Percentiles rank a stretch among this genome's conserved stretches.
phyloP scores from a whole-genome alignment of 2,113 vertebrate species.

The Candoia aspera region DNA sequence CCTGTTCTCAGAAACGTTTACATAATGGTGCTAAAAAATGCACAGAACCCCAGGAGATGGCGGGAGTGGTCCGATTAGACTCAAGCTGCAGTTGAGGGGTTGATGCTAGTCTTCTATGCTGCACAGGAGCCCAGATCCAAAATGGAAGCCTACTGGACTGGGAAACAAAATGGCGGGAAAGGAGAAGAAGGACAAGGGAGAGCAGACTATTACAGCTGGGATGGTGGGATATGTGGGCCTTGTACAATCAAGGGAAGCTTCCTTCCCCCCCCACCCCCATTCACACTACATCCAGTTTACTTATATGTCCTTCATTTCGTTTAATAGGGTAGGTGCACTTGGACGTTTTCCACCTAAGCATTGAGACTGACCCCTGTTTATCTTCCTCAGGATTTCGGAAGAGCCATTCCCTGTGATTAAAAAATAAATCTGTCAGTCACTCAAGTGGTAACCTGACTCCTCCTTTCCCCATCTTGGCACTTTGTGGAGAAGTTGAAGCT shows the following conservation, averaged over 20 bases:
- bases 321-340: background rate
- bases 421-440: background rate
- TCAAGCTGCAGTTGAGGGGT: background rate
- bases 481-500: background rate
- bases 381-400: background rate
- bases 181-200: background rate
- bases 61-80: background rate
- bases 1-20: background rate
- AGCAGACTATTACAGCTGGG: background rate
- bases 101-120: background rate
- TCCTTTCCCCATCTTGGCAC: background rate
- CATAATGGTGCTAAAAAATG: background rate
- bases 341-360: background rate
- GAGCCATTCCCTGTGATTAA: background rate
- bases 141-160: background rate
- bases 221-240: no score
- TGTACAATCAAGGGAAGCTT: background rate
- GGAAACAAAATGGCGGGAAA: background rate
- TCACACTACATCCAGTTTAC: background rate
- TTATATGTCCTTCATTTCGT: background rate
- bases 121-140: background rate
- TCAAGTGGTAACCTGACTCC: background rate
- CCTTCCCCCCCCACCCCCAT: no score
- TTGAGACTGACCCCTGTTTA: background rate
- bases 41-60: background rate